Percentiles rank a stretch among this genome's conserved stretches.
These are phyloP conservation scores for Amia ocellicauda DNA, from an alignment of 2,113 vertebrate species.

Conservation along the genomic window DNA sequence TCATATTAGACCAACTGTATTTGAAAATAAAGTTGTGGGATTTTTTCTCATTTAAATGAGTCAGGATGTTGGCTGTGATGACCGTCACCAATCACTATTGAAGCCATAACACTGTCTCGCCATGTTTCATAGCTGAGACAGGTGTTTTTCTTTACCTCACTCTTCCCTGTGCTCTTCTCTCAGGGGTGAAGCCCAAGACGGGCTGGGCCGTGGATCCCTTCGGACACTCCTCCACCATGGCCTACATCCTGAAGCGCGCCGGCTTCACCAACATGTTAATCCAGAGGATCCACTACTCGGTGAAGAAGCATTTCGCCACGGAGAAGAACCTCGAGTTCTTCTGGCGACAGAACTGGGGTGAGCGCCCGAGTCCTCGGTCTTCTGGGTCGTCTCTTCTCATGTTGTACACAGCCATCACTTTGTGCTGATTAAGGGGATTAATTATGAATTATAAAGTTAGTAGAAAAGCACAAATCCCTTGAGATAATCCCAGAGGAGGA, in stretches of 20 bases:
- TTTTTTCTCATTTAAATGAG: no score
- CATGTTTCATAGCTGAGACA: no score
- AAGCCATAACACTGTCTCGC: no score
- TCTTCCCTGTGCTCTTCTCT: not conserved
- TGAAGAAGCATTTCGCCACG: constrained; percentile 83
- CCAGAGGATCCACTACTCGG: constrained; percentile 84
- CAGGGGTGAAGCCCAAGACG: constrained; percentile 78
- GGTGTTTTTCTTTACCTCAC: no score
- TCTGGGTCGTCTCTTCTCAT: no score
- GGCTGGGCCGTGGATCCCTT: constrained; percentile 89
- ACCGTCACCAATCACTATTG: no score
- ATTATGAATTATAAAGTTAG: no score
- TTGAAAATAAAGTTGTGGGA: no score
- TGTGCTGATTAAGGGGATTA: constrained; percentile 1
- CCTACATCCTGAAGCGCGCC: constrained; percentile 81
- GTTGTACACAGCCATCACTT: constrained; percentile 21
- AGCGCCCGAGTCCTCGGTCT: constrained; percentile 26
- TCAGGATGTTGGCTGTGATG: no score
- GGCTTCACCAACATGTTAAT: constrained; percentile 84
- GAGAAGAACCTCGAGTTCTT: constrained; percentile 82
- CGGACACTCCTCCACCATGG: constrained; percentile 86
- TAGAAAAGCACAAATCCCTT: no score
- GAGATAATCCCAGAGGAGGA: no score
- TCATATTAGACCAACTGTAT: no score
- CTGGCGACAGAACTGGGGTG: constrained; percentile 95